Evolutionary conservation across 2,888 invertebrate genomes (phyloP), one percentile per base, ranked within the genome.

Genomic region (Drosophila paucipuncta): DNA sequence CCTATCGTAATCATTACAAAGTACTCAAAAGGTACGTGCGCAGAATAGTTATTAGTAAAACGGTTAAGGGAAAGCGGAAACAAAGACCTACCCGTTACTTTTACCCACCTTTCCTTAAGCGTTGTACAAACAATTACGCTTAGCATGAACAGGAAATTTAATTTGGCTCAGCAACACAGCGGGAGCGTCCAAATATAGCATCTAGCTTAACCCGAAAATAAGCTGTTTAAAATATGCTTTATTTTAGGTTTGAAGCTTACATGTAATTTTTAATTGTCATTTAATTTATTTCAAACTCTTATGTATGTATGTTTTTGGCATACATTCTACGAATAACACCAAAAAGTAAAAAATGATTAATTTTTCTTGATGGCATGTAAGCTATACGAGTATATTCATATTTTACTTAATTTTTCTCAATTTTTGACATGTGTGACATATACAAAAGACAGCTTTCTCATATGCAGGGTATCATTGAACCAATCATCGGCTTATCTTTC

Each of bases 391-490:
- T n/a, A 22, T 22, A 22, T 22, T 22, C 22, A 22, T 22, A 22
- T 22, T 22, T 22, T 22, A 22, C 22, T 22, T 22, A 22, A 22
- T 22, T 22, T 18, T n/a, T 33, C 18, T 10, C 50, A 5, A n/a
- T 55, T 25, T 6, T 30, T 22, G 4, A 30, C 16, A 7, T 18
- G 31, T n/a, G 11, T 43, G 10, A 2, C 39, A 30, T 11, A 4
- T 41, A 2, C 28, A 41, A 30, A n/a, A 30, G 41, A 16, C 18
- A 28, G 6, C 4, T 4, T 7, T 6, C 9, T 31, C 10, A n/a
- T 31, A 22, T 35, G n/a, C 16, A 50, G 55, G 41, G 79, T 66
- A 79, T 52, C 37, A 16, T 4, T 6, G 11, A 22, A 62, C 22
- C 33, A 39, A 52, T 52, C 61, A 78, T 49, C 9, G 22, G 2